phyloP scores from a whole-genome alignment of 2,797 vertebrate species.

The Pipistrellus nathusii region DNA sequence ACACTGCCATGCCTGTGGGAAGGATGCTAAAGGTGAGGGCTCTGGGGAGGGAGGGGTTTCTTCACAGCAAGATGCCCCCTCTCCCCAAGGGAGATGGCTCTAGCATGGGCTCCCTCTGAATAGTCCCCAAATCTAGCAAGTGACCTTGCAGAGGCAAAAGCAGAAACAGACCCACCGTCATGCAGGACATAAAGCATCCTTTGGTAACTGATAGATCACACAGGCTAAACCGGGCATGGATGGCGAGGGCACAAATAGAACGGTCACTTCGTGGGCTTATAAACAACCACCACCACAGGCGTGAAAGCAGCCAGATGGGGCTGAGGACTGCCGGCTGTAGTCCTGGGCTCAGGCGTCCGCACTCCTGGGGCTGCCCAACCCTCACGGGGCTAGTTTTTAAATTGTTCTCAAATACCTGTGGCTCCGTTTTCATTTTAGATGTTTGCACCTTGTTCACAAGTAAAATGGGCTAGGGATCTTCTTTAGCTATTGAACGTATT shows the following conservation, averaged over 20 bases:
- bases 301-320: neutral
- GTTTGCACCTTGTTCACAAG: neutral
- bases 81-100: neutral
- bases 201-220: neutral
- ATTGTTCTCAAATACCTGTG: neutral
- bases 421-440: neutral
- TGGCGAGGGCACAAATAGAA: neutral
- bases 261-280: neutral
- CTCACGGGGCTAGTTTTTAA: neutral
- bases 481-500: neutral
- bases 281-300: neutral
- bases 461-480: neutral
- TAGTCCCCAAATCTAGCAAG: neutral
- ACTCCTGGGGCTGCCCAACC: fast-evolving
- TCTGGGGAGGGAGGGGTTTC: no score
- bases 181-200: neutral
- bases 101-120: neutral
- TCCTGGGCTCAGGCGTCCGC: neutral
- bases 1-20: no score
- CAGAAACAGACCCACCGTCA: neutral
- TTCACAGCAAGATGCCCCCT: neutral
- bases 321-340: neutral
- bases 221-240: neutral
- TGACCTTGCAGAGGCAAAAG: neutral
- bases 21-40: neutral